A percentile compares a stretch with the other conserved stretches of the same genome.
These are phyloP conservation scores for Callyntrura sp. DNA, from an alignment of 2,888 invertebrate species.

Conservation along the genomic window DNA sequence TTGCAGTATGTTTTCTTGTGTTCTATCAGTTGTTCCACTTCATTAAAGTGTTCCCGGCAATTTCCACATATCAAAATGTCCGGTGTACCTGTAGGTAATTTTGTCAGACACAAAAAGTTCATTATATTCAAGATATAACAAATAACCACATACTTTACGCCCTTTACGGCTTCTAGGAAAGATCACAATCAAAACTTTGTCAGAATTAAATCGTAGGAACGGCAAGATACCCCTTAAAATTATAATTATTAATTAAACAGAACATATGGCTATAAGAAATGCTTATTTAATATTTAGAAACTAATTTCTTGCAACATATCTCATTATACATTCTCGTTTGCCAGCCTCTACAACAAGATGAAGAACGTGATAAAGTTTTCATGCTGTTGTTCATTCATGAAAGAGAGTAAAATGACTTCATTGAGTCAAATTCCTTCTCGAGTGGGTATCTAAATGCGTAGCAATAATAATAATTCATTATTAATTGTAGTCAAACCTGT, in stretches of 20 bases:
- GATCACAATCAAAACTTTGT: neutral
- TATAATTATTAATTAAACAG: neutral
- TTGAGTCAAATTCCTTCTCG: neutral
- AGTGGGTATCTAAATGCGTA: too few species aligned
- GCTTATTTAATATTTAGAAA: neutral
- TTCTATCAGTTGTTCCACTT: conserved; percentile 90
- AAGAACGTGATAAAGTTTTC: too few species aligned
- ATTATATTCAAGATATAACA: conserved; percentile 58
- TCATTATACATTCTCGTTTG: conserved; percentile 6
- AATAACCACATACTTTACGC: neutral
- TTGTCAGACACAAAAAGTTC: neutral
- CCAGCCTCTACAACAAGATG: neutral
- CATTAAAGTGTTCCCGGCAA: conserved; percentile 91
- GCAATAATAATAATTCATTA: too few species aligned
- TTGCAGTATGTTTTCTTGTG: conserved; percentile 91
- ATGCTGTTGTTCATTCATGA: too few species aligned
- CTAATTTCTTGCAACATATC: neutral
- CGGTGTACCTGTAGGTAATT: conserved; percentile 88
- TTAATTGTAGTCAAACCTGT: too few species aligned
- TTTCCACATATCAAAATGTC: conserved; percentile 92
- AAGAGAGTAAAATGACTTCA: too few species aligned
- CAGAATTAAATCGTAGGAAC: neutral
- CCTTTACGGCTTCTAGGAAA: neutral
- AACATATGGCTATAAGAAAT: neutral
- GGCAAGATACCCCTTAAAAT: neutral